phyloP scores from a whole-genome alignment of 2,797 vertebrate species.

The Smutsia gigantea region DNA sequence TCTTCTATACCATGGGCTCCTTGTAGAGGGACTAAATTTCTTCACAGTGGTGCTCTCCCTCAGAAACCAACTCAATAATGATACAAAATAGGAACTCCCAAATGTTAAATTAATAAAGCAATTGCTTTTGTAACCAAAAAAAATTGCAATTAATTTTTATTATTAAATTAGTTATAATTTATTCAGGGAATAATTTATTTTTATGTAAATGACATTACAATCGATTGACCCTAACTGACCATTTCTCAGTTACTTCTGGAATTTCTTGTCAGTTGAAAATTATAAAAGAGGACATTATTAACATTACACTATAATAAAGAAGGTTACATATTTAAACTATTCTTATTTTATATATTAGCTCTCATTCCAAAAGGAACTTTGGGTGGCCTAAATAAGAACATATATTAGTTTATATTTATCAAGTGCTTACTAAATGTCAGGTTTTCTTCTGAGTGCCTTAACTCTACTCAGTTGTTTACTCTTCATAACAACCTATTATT shows the following conservation, averaged over 20 bases:
- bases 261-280: conserved; percentile 36
- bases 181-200: not conserved
- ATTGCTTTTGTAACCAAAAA: not conserved
- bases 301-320: not conserved
- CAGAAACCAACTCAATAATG: not conserved
- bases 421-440: not conserved
- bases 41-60: not conserved
- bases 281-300: conserved; percentile 7
- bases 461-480: conserved; percentile 2
- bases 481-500: not conserved
- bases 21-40: not conserved
- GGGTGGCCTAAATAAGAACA: not conserved
- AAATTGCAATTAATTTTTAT: not conserved
- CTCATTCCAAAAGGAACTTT: not conserved
- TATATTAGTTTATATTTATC: not conserved
- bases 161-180: conserved; percentile 1
- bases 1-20: not conserved
- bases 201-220: not conserved
- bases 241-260: not conserved
- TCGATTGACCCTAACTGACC: not conserved
- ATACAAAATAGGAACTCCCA: not conserved
- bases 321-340: not conserved
- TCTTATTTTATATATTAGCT: not conserved
- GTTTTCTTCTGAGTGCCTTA: conserved; percentile 5
- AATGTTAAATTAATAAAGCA: not conserved